Conservation (phyloP, 1,140 invertebrate species). For the Oreohelix idahoensis region DNA sequence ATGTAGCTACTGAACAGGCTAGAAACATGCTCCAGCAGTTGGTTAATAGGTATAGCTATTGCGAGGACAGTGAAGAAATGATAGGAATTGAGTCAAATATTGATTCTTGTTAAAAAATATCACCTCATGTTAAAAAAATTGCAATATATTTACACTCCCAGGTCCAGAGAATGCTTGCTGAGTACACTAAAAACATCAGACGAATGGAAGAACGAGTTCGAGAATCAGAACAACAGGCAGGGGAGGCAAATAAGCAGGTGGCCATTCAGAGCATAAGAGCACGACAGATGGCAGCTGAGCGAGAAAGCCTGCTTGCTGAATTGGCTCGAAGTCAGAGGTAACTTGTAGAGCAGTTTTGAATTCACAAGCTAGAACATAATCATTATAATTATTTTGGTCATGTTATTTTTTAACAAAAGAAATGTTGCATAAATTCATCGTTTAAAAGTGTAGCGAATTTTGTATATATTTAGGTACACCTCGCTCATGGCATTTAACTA, state of each 20-base stretch:
- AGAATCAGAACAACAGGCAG: slow-evolving; percentile 62
- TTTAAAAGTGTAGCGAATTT: too few relatives aligned
- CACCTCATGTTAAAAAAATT: too few relatives aligned
- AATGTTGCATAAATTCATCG: background rate
- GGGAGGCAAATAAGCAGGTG: slow-evolving; percentile 62
- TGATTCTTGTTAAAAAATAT: too few relatives aligned
- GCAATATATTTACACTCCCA: slow-evolving; percentile 32
- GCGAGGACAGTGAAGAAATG: too few relatives aligned
- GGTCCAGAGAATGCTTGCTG: slow-evolving; percentile 66
- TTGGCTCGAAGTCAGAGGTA: slow-evolving; percentile 49
- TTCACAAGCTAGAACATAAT: background rate
- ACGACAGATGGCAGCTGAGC: slow-evolving; percentile 57
- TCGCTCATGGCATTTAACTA: too few relatives aligned
- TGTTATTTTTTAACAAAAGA: background rate
- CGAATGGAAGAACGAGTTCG: slow-evolving; percentile 65
- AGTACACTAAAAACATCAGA: slow-evolving; percentile 65
- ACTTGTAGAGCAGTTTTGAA: background rate
- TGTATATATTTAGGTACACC: too few relatives aligned
- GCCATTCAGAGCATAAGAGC: slow-evolving; percentile 44
- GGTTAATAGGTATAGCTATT: too few relatives aligned
- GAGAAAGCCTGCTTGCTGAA: slow-evolving; percentile 56
- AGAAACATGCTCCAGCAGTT: too few relatives aligned
- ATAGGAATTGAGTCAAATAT: too few relatives aligned
- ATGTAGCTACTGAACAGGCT: too few relatives aligned
- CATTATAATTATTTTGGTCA: background rate